Evolutionary conservation across 2,888 invertebrate genomes (phyloP), one percentile per base, ranked within the genome.

Genomic region (Orthonychiurus folsomi): DNA sequence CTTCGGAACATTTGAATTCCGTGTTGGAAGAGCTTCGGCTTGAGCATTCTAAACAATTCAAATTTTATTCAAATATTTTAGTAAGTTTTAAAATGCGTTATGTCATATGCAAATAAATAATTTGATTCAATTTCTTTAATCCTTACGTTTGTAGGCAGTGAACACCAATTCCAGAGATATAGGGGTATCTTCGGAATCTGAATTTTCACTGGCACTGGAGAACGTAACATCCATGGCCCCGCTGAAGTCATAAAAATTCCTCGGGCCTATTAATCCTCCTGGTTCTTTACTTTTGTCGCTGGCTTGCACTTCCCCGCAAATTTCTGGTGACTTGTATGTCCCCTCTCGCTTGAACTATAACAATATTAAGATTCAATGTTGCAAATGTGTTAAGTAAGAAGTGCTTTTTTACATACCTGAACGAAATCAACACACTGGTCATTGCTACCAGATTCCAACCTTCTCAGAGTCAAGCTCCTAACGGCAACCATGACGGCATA

Each of bases 401-500:
- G 2, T 52, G n/a, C 25, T 9, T 18, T 59, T 9, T 48, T 52
- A 28, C 21, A 25, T 60, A 69, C 70, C 59, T 70, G 65, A 15
- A 71, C 59, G 50, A 58, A 71, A 58, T 71, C 71, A 48, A 64
- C 50, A 37, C 71, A 71, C 2, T 55, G 21, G 15, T 59, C 58
- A 20, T 52, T 47, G n/a, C 47, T n/a, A 23, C 3, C 23, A 3
- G 18, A 9, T n/a, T n/a, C n/a, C n/a, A 25, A 57, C 9, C 37
- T 27, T 5, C 67, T 23, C 15, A 67, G 53, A 21, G 62, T 53
- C 50, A 67, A 55, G 18, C 61, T 60, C 47, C 63, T 60, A 28
- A 67, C 52, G 18, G 61, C 56, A 62, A 65, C 69, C 70, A 72
- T 70, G n/a, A 72, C 66, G 0, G 70, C 72, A 62, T 64, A 63